These are phyloP conservation scores for Amphiprion percula DNA, from an alignment of 2,113 vertebrate genomes.

Conservation along the genomic window DNA sequence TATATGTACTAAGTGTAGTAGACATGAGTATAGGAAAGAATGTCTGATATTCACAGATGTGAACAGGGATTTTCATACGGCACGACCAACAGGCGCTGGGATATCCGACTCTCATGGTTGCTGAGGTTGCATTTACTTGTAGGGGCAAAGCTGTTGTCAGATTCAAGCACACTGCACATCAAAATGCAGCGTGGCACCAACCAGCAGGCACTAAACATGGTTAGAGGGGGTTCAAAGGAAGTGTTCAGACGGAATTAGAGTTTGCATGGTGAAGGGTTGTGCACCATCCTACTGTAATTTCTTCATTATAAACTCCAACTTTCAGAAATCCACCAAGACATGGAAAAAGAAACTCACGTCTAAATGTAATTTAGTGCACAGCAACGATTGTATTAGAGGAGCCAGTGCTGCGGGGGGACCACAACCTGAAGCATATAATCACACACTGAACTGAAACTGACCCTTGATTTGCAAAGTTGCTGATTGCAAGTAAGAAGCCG, in stretches of 20 bases:
- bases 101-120: neutral
- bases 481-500: constrained; percentile 57
- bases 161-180: neutral
- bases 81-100: neutral
- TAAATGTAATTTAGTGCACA: constrained; percentile 37
- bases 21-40: constrained; percentile 31
- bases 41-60: constrained; percentile 39
- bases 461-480: constrained; percentile 60
- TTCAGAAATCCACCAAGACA: constrained; percentile 24
- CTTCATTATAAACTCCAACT: neutral
- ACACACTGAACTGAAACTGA: constrained; percentile 60
- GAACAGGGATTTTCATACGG: constrained; percentile 19
- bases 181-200: neutral
- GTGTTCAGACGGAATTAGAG: constrained; percentile 6
- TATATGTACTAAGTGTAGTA: constrained; percentile 31
- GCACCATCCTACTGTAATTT: neutral
- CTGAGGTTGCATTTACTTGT: constrained; percentile 16
- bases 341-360: constrained; percentile 42
- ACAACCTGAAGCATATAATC: constrained; percentile 42
- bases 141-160: constrained; percentile 19
- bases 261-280: neutral
- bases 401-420: constrained; percentile 1
- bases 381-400: constrained; percentile 29
- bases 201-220: neutral
- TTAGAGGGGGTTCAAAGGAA: constrained; percentile 2